Percentiles rank a stretch among this genome's conserved stretches.
Conservation (phyloP, 2,797 vertebrate genomes). For the Oophaga sylvatica region DNA sequence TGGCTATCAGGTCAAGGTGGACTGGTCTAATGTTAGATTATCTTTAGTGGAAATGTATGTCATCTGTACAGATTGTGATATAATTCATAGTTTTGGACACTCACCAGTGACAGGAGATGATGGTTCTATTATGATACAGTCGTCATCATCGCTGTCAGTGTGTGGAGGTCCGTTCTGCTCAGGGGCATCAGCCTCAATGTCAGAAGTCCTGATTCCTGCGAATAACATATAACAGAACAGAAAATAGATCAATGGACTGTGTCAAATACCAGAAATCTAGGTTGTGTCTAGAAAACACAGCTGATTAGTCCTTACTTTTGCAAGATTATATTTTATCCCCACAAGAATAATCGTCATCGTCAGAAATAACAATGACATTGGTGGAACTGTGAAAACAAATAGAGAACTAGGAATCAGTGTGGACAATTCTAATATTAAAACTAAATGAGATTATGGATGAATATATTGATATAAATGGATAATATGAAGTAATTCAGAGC, state of each 20-base stretch:
- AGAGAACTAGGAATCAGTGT: background rate
- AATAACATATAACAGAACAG: background rate
- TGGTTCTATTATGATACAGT: background rate
- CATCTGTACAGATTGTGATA: no score
- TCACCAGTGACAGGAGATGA: background rate
- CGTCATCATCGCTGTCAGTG: background rate
- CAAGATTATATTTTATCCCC: background rate
- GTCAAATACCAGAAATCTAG: background rate
- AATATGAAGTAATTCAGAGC: background rate
- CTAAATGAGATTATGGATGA: background rate
- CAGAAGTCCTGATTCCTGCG: background rate
- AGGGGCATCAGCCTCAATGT: background rate
- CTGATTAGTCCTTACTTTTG: background rate
- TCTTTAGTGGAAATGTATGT: no score
- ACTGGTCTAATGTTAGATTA: no score
- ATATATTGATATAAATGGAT: background rate
- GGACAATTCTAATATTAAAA: no score
- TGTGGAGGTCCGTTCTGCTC: background rate
- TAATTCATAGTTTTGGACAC: no score
- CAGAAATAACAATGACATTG: background rate
- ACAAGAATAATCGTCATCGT: background rate
- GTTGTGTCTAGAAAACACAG: background rate
- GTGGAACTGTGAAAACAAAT: background rate
- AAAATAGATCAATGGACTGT: background rate
- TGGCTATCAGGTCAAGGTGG: background rate